Conservation (phyloP, 2,888 invertebrate genomes). For the Laspeyria flexula region DNA sequence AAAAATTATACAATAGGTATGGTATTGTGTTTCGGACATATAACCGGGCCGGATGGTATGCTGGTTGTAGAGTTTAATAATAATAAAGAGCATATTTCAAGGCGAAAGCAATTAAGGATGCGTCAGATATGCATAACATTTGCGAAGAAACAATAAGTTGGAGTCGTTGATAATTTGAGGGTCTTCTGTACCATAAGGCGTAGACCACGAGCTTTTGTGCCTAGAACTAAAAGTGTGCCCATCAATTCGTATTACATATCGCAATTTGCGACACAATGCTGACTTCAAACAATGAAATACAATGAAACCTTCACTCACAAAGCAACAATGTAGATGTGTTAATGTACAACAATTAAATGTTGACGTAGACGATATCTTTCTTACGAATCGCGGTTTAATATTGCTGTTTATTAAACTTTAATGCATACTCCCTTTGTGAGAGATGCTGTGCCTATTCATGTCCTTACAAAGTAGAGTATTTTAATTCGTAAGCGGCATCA, state of each 20-base stretch:
- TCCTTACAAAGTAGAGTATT: slow-evolving; percentile 28
- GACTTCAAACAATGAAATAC: slow-evolving; percentile 27
- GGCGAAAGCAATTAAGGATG: slow-evolving; percentile 11
- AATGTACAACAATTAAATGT: slow-evolving; percentile 53
- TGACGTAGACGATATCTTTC: slow-evolving; percentile 37
- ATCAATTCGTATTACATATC: slow-evolving; percentile 52
- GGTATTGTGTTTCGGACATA: not conserved
- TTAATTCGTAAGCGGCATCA: slow-evolving; percentile 1
- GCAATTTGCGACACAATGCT: slow-evolving; percentile 41
- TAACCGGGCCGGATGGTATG: too few relatives aligned
- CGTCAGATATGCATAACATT: slow-evolving; percentile 2
- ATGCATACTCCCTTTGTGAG: slow-evolving; percentile 32
- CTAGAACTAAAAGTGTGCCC: slow-evolving; percentile 38
- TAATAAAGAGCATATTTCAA: too few relatives aligned
- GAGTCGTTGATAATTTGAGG: slow-evolving; percentile 12
- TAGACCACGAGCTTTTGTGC: slow-evolving; percentile 58
- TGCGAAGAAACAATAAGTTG: slow-evolving; percentile 22
- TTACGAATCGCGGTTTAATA: slow-evolving; percentile 29
- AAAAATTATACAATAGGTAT: not conserved
- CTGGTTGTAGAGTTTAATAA: not conserved
- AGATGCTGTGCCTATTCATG: slow-evolving; percentile 11
- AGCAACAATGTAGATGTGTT: slow-evolving; percentile 53
- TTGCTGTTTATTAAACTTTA: slow-evolving; percentile 37
- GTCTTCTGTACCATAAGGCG: slow-evolving; percentile 58
- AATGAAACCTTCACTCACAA: slow-evolving; percentile 35